phyloP scores from a whole-genome alignment of 2,113 vertebrate genomes.

The Lynx canadensis region DNA sequence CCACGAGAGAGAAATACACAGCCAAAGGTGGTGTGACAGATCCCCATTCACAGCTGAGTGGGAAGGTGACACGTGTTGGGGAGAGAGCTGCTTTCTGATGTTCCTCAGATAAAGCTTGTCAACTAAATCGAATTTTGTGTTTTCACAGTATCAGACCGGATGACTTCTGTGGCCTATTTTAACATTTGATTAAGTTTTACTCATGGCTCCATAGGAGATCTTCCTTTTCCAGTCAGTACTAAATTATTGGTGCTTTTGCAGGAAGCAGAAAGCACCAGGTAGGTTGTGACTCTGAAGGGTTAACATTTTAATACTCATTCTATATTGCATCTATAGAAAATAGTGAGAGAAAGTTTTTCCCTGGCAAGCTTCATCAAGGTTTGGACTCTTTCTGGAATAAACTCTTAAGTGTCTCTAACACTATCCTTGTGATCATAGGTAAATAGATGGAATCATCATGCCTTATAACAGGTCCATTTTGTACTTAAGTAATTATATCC shows the following conservation, averaged over 20 bases:
- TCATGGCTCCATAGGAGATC: neutral
- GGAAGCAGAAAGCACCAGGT: slow-evolving; percentile 26
- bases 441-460: neutral
- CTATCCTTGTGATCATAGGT: neutral
- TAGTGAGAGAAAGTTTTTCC: slow-evolving; percentile 34
- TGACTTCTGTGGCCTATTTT: slow-evolving; percentile 9
- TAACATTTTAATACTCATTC: slow-evolving; percentile 36
- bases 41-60: slow-evolving; percentile 46
- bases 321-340: slow-evolving; percentile 38
- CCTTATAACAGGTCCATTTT: neutral
- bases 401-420: neutral
- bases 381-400: slow-evolving; percentile 20
- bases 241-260: slow-evolving; percentile 39
- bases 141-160: slow-evolving; percentile 26
- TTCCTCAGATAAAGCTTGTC: slow-evolving; percentile 15
- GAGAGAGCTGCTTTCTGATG: slow-evolving; percentile 14
- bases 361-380: neutral
- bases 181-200: neutral
- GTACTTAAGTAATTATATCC: neutral
- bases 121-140: neutral
- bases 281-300: slow-evolving; percentile 28
- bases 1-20: neutral
- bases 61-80: slow-evolving; percentile 19
- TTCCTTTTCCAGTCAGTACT: slow-evolving; percentile 36
- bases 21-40: neutral